Evolutionary conservation across 2,797 vertebrate species (phyloP), one percentile per base, ranked within the genome.

Genomic region (Esox masquinongy): DNA sequence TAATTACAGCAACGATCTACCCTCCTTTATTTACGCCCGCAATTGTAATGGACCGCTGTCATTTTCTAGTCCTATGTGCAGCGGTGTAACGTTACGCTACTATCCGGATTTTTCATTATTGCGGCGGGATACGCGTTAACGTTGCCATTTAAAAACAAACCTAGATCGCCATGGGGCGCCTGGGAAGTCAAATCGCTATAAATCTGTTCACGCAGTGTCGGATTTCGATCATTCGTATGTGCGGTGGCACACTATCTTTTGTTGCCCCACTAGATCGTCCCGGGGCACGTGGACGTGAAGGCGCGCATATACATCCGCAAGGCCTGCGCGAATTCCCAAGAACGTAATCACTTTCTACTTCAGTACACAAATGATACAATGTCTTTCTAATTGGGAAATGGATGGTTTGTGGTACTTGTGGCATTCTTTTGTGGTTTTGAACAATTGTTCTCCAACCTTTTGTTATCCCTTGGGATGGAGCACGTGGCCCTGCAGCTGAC

Each of bases 401-500:
- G 56, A 24, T 12, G 24, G 53, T 59, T 19, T 19, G 0, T 47
- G 12, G 22, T 26, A 1, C 4, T 43, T 22, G n/a, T 22, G 14
- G 5, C 0, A 4, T 1, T 17, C 47, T 70, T 70, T 70, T n/a
- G 3, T 5, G 9, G 1, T 26, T 49, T 26, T 24, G 11, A 7
- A 24, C 14, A 49, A 14, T 26, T 70, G 68, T 14, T 24, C 22
- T 26, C 3, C 14, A 29, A 47, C 12, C 16, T 31, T 53, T 71
- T 71, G 49, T 71, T 29, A 36, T 36, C 50, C 50, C 1, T 1
- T 19, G 49, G 49, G 56, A 61, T 17, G 22, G 49, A 56, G 50
- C 49, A 71, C 70, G 47, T 71, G 68, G 39, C n/a, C 26, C 1
- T 71, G 70, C 49, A 71, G 50, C 70, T 2, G 69, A 36, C 70